Percentiles rank a stretch among this genome's conserved stretches.
These are phyloP conservation scores for Takifugu rubripes DNA, from an alignment of 2,797 vertebrate genomes.

Conservation along the genomic window DNA sequence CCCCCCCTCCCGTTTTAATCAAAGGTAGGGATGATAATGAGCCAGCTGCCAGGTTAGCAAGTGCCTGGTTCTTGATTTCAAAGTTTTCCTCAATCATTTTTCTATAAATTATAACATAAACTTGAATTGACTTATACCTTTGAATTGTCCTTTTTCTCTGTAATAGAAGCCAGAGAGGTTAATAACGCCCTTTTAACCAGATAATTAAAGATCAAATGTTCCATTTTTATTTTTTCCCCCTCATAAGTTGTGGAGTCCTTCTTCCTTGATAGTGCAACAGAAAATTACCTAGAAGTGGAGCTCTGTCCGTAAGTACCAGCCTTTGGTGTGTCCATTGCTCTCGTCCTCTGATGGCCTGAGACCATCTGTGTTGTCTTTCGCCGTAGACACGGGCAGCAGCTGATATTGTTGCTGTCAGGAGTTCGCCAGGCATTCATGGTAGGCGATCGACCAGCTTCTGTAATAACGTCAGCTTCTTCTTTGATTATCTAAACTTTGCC, in stretches of 20 bases:
- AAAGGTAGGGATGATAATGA: slow-evolving; percentile 40
- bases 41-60: slow-evolving; percentile 15
- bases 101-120: slow-evolving; percentile 8
- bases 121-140: slow-evolving; percentile 13
- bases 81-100: slow-evolving; percentile 21
- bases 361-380: slow-evolving; percentile 41
- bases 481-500: slow-evolving; percentile 5
- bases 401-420: slow-evolving; percentile 86
- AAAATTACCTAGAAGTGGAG: slow-evolving; percentile 91
- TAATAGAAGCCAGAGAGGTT: slow-evolving; percentile 6
- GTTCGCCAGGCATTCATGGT: slow-evolving; percentile 84
- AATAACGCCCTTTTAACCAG: slow-evolving; percentile 9
- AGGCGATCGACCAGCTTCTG: slow-evolving; percentile 40
- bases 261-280: slow-evolving; percentile 83
- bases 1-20: slow-evolving; percentile 38
- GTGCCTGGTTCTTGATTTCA: slow-evolving; percentile 17
- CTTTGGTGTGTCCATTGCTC: not conserved
- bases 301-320: slow-evolving; percentile 87
- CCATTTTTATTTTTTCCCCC: slow-evolving; percentile 12
- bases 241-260: slow-evolving; percentile 88
- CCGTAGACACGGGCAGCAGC: slow-evolving; percentile 89
- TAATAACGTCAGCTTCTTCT: not conserved
- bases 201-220: slow-evolving; percentile 15
- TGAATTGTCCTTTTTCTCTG: slow-evolving; percentile 5
- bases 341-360: too few relatives aligned